Base-by-base conservation (phyloP, 1,140 invertebrate species). In the Druon quercuslanigerum region DNA sequence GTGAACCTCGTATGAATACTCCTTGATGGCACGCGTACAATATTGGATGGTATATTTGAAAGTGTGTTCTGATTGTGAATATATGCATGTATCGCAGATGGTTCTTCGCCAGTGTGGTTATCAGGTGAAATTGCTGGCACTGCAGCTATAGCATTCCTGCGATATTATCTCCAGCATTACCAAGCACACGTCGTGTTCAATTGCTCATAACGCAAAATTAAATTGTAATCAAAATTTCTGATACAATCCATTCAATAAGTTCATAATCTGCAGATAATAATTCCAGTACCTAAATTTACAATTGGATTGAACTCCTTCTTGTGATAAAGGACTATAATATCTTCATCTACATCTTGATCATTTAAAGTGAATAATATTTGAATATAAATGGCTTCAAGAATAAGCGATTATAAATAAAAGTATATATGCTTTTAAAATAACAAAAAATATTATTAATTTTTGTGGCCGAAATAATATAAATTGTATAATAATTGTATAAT, bases 161-260 rank as follows among this genome's bases (percentile, higher is more conserved):
- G 60, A 66, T 40, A 66, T 66, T 40, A 66, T 33, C 25, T 66
- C 33, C 33, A 6, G 57, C 19, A 40, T 60, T 60, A 60, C 25
- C 57, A 60, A 60, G 56, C 20, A 60, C 56, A 60, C 56, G 20
- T 60, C 56, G 25, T 19, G 56, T 60, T 33, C 56, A 60, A 60
- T 60, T 60, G 19, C 56, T 33, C 12, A 60, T 25, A 33, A 60
- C 16, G 20, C 12, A 2, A 16, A 60, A 60, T 33, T 60, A 33
- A 60, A 60, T 60, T 60, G 3, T 33, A 11, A 40, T 60, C 57
- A 60, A 25, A 14, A 60, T 60, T 60, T 33, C 57, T 13, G 9
- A 25, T 57, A 25, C 13, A 2, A 33, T 57, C 7, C 25, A 33
- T 33, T 33, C 3, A 33, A 33, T 33, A 5, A 33, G 25, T 4